Evolutionary conservation across 2,113 vertebrate genomes (phyloP).

Genomic region (Phrynosoma platyrhinos): DNA sequence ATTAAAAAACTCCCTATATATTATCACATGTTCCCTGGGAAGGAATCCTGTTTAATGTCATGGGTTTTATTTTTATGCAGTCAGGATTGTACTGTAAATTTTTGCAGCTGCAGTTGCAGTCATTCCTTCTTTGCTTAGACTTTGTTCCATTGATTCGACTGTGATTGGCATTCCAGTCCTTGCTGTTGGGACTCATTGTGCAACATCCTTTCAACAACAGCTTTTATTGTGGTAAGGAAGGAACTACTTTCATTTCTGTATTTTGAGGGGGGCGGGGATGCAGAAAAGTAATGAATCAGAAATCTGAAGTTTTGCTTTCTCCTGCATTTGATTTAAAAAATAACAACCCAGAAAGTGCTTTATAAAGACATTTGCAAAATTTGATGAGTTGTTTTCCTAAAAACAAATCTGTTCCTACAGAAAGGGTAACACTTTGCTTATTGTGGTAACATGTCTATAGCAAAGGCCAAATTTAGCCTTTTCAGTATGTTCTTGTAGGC

Average conservation of each 20-base stretch:
- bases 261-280: neutral
- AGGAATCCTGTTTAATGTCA: neutral
- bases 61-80: neutral
- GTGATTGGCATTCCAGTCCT: neutral
- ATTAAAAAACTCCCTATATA: too few relatives aligned
- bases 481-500: neutral
- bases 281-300: neutral
- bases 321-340: neutral
- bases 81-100: neutral
- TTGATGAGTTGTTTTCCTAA: neutral
- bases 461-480: neutral
- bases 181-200: neutral
- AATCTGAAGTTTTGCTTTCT: neutral
- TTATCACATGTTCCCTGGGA: neutral
- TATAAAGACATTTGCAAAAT: neutral
- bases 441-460: constrained; percentile 4
- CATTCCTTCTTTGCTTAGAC: neutral
- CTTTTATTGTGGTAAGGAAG: neutral
- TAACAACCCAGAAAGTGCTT: too few relatives aligned
- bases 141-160: too few relatives aligned
- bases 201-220: neutral
- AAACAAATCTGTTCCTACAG: too few relatives aligned
- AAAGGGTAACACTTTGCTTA: neutral
- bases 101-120: neutral
- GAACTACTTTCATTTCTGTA: neutral